Conservation (phyloP, 2,888 invertebrate genomes). For the Phania funesta region DNA sequence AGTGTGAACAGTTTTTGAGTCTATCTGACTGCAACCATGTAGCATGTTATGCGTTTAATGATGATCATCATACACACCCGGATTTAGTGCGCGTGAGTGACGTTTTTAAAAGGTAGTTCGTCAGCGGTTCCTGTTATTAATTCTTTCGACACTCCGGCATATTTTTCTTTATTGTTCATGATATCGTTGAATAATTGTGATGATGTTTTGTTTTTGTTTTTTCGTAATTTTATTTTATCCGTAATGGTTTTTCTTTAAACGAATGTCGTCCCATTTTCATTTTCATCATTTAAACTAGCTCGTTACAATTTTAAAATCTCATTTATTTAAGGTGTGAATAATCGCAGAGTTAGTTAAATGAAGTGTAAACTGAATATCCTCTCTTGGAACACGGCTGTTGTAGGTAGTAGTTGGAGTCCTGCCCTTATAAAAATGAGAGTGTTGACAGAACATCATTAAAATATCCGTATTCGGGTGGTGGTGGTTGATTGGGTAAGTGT, state of each 20-base stretch:
- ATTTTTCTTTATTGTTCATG: constrained; percentile 20
- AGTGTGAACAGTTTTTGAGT: neutral
- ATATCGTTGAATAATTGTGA: constrained; percentile 42
- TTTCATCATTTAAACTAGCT: constrained; percentile 23
- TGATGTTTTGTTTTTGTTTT: constrained; percentile 45
- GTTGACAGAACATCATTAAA: constrained; percentile 53
- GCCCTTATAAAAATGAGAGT: neutral
- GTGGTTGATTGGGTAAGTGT: constrained; percentile 53
- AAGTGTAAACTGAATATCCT: constrained; percentile 70
- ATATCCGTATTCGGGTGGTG: constrained; percentile 37
- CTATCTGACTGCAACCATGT: neutral
- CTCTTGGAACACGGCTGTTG: neutral
- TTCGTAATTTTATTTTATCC: constrained; percentile 45
- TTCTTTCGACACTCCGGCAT: constrained; percentile 48
- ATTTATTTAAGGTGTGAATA: constrained; percentile 75
- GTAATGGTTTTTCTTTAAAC: constrained; percentile 66
- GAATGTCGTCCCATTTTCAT: constrained; percentile 50
- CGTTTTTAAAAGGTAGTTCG: constrained; percentile 58
- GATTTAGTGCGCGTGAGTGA: constrained; percentile 56
- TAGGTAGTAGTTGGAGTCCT: neutral
- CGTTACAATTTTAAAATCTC: constrained; percentile 63
- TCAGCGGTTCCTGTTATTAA: constrained; percentile 64
- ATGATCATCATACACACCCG: constrained; percentile 61
- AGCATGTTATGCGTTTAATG: constrained; percentile 21
- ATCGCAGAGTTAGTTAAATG: constrained; percentile 76